These are phyloP conservation scores for Agonopterix subpropinquella DNA, from an alignment of 2,888 invertebrate genomes.

Conservation along the genomic window DNA sequence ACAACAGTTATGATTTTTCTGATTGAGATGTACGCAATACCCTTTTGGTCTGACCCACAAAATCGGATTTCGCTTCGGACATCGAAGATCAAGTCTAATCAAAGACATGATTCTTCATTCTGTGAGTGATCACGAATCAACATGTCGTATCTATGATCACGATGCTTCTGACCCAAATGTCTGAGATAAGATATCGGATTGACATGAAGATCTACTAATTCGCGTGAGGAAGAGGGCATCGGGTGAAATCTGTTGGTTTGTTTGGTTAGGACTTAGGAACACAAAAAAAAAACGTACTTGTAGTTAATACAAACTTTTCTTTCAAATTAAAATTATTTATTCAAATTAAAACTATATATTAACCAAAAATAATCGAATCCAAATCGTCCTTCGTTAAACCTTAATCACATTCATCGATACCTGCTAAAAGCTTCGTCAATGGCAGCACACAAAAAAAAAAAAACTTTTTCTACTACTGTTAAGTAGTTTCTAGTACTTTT, in stretches of 20 bases:
- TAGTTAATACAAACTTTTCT: too few species aligned
- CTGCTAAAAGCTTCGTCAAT: too few species aligned
- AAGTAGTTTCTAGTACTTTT: too few species aligned
- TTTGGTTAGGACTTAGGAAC: background rate
- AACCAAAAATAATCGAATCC: too few species aligned
- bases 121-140: slow-evolving; percentile 55
- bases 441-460: background rate
- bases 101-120: slow-evolving; percentile 52
- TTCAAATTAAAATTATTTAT: too few species aligned
- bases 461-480: too few species aligned
- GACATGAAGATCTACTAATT: slow-evolving; percentile 61
- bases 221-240: slow-evolving; percentile 23
- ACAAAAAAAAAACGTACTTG: too few species aligned
- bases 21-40: too few species aligned
- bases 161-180: slow-evolving; percentile 62
- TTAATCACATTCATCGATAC: too few species aligned
- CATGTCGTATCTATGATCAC: slow-evolving; percentile 52
- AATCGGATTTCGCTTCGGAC: slow-evolving; percentile 1
- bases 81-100: slow-evolving; percentile 10
- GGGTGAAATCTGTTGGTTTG: slow-evolving; percentile 24
- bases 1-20: background rate
- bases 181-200: slow-evolving; percentile 53
- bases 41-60: slow-evolving; percentile 5
- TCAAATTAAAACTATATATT: too few species aligned
- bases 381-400: too few species aligned